Evolutionary conservation across 30 jellyfish, hydroid and myxozoan species (phyloP), one percentile per base, ranked within the genome.

Genomic region (Cassiopea andromeda): DNA sequence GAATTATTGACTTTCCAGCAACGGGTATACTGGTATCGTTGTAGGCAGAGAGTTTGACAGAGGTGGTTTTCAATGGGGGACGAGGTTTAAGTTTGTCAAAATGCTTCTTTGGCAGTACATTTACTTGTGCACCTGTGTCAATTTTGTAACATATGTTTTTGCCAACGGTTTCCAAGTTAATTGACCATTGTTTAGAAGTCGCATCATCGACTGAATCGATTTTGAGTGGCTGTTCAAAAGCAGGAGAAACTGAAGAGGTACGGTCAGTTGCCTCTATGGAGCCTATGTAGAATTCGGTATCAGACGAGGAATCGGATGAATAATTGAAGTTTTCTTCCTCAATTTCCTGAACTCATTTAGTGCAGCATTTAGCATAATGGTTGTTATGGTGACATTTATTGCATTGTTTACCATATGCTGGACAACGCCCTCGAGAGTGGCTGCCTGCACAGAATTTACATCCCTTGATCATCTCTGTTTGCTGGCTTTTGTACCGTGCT

Each of bases 401-500:
- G 38, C 38, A 27, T 27, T 27, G 38, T 27, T 27, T 27, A 27
- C 38, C 38, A 27, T 82, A 68, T 59, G 84, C 90, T 44, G 90
- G 90, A 67, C 90, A 78, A 47, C 43, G 88, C 54, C 94, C 94
- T 13, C 92, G 87, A 7, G 92, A 38, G 68, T 78, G 93, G 19
- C 88, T 80, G 82, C 96, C 96, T 74, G 89, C 92, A 68, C 96
- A 89, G 59, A 89, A 89, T 76, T 89, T 77, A 47, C 94, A 87
- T 5, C 67, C 44, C 60, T 46, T 77, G 77, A 87, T 77, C 69
- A 77, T 54, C 69, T 76, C 66, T 67, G 90, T 58, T 81, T 69
- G 85, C 69, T 81, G 59, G 14, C 83, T 69, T 64, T 81, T 81
- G 50, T 44, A 61, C 66, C 61, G 84, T 68, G 1, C 38, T 60